These are phyloP conservation scores for Lucinisca nassula DNA, from an alignment of 2,888 invertebrate species.

Conservation along the genomic window DNA sequence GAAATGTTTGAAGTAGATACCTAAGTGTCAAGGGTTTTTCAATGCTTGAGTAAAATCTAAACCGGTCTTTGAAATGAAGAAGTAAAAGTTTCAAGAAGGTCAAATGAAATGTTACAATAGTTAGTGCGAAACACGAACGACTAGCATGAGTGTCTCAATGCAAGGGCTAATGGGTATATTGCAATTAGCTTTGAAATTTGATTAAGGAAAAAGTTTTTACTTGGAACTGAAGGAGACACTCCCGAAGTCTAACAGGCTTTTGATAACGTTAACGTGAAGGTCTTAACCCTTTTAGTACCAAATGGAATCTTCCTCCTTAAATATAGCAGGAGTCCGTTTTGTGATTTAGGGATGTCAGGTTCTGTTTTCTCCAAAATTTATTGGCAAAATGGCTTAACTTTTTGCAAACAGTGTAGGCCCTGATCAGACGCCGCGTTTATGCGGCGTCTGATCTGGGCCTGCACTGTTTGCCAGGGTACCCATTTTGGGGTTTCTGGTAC, in stretches of 20 bases:
- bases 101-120: background rate
- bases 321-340: too few species aligned
- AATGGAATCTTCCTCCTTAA: too few species aligned
- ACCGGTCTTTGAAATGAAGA: background rate
- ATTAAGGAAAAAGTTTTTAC: background rate
- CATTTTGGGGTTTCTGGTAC: too few species aligned
- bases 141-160: background rate
- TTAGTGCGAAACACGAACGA: background rate
- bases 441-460: too few species aligned
- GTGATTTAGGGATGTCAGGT: too few species aligned
- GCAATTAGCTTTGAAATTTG: slow-evolving; percentile 5
- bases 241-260: background rate
- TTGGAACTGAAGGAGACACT: background rate
- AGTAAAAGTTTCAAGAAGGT: slow-evolving; percentile 16
- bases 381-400: too few species aligned
- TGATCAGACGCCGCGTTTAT: too few species aligned
- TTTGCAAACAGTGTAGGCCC: too few species aligned
- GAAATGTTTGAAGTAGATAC: background rate
- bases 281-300: too few species aligned
- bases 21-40: background rate
- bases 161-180: background rate
- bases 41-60: slow-evolving; percentile 11
- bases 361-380: too few species aligned
- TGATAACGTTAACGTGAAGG: background rate
- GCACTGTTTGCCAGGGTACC: too few species aligned